These are phyloP conservation scores for Glyptemys insculpta DNA, from an alignment of 2,797 vertebrate species.

Conservation along the genomic window DNA sequence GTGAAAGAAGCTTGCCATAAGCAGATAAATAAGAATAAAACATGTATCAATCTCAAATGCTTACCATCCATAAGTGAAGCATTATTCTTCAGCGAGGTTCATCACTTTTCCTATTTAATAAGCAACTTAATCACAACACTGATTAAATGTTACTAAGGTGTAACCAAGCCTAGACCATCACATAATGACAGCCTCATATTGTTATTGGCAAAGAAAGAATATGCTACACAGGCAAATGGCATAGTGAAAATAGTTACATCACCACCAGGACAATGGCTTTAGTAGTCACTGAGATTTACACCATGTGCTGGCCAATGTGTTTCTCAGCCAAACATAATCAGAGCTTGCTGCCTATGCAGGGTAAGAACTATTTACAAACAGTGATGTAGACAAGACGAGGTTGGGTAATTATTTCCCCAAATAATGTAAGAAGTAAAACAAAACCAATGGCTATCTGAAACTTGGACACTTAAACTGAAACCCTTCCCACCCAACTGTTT, in stretches of 20 bases:
- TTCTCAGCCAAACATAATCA: background rate
- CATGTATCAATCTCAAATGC: background rate
- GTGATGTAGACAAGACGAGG: background rate
- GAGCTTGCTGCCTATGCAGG: background rate
- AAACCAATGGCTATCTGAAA: conserved; percentile 16
- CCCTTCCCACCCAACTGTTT: background rate
- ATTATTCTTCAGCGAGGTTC: conserved; percentile 23
- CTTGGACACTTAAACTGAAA: conserved; percentile 10
- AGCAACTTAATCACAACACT: conserved; percentile 44
- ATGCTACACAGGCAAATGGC: background rate
- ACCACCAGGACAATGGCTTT: background rate
- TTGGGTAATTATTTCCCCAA: background rate
- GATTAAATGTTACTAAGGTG: conserved; percentile 77
- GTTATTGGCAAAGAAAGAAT: background rate
- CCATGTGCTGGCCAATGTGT: background rate
- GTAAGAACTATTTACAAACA: background rate
- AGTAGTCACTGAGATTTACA: background rate
- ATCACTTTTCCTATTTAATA: conserved; percentile 62
- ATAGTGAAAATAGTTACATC: background rate
- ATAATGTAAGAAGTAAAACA: background rate
- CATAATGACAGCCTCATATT: background rate
- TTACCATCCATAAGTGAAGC: conserved; percentile 42
- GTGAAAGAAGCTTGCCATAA: conserved; percentile 70
- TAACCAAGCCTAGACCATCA: conserved; percentile 32
- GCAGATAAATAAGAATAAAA: conserved; percentile 73